Base-by-base conservation (phyloP, 1,140 invertebrate species). In the Pogonognathellus flavescens region DNA sequence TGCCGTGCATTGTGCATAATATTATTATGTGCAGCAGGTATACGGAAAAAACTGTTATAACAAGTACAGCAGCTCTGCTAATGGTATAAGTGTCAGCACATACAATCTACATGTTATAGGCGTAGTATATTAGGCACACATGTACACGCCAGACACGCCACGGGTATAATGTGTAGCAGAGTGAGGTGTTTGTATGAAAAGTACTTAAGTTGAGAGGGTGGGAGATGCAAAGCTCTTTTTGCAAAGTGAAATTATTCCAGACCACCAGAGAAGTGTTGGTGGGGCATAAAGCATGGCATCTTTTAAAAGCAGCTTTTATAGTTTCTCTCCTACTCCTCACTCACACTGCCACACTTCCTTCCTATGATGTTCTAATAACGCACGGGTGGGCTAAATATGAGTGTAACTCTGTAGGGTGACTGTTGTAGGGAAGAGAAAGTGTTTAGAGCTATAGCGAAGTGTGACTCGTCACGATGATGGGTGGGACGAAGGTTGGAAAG, bases 301-400 rank as follows among this genome's bases (percentile, higher is more conserved):
- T 76, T 76, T 76, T 49, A 76, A 76, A 76, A 76, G 14, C 9
- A 76, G 31, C 70, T 76, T 76, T 76, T 76, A 76, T 49, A 31
- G 31, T 76, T 31, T 50, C 14, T 50, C 70, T 49, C 41, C 5
- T n/a, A 49, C 13, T 49, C 20, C 18, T 14, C 62, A 62, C 31
- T 22, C 41, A 41, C 66, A 72, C 20, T 3, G 18, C 9, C 22
- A 31, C 25, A 72, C 41, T 31, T 72, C 22, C 66, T 41, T 72
- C 11, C 66, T 72, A 41, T 41, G 22, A 72, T 41, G 41, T 72
- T n/a, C 7, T 53, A 72, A 41, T 72, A 72, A 50, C 49, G 41
- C 31, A 22, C 25, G 16, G 62, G 6, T 70, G 18, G 31, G 41
- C 70, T 76, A 6, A 8, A 11, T 16, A 4, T 76, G 25, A 14